Evolutionary conservation across 2,113 vertebrate genomes (phyloP).

Genomic region (Arenaria interpres): DNA sequence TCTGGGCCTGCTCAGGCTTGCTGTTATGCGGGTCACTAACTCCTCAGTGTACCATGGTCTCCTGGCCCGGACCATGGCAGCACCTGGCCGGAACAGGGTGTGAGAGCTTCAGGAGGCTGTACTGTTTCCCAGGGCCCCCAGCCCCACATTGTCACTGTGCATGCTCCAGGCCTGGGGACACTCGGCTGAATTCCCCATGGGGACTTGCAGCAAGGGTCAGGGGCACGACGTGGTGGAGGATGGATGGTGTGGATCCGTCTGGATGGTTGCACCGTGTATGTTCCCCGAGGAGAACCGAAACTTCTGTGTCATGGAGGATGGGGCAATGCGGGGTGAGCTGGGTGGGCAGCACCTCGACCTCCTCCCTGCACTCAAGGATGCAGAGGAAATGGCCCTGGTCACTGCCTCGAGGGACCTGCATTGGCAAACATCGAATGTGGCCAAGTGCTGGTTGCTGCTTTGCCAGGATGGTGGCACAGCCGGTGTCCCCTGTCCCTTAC

Average conservation of each 20-base stretch:
- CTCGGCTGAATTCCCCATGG: neutral
- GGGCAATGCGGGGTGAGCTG: neutral
- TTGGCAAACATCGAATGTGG: neutral
- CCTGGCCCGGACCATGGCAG: neutral
- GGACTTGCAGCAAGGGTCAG: neutral
- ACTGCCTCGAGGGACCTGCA: neutral
- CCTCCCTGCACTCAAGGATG: neutral
- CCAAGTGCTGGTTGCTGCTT: neutral
- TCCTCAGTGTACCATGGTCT: rapidly evolving
- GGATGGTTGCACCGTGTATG: neutral
- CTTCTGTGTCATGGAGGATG: neutral
- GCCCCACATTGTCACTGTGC: rapidly evolving
- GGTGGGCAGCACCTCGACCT: rapidly evolving
- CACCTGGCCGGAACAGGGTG: neutral
- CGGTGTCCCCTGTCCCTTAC: neutral
- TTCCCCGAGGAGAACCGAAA: neutral
- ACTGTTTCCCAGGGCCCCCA: neutral
- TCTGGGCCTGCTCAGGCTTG: neutral
- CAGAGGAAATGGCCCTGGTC: neutral
- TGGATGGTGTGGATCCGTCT: neutral
- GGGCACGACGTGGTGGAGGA: neutral
- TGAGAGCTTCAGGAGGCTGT: neutral
- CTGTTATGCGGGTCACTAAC: neutral
- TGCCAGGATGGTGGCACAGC: neutral
- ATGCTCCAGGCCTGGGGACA: rapidly evolving